Evolutionary conservation across 2,797 vertebrate species (phyloP), one percentile per base, ranked within the genome.

Genomic region (Monodelphis domestica): DNA sequence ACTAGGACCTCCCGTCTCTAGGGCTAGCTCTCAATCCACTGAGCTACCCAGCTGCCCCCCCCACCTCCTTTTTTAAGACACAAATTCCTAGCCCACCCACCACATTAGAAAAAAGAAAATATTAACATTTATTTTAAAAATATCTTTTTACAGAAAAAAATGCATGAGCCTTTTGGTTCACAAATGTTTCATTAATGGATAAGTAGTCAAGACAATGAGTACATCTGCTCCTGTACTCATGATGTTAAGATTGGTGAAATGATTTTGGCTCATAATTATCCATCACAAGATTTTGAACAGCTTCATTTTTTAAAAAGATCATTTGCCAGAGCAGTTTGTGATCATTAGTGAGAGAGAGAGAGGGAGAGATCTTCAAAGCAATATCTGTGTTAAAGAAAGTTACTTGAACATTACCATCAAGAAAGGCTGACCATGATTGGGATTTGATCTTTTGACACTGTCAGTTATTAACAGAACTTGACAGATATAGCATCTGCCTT

Each of bases 301-400:
- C 87, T 53, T 93, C 53, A 4, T 84, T 93, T 21, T 93, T 91
- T 53, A 45, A 90, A 93, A 92, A 96, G 78, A 94, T 89, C 91
- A 90, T 88, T 93, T 89, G n/a, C 12, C 84, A 70, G 84, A 95
- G 70, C 30, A 33, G 90, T 92, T 53, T 91, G 53, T 78, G 91
- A 63, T 88, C 57, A 52, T 94, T 87, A 92, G 89, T 33, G 90
- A 0, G 4, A 89, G 54, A 63, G 30, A 90, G 57, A 78, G 33
- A 33, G 55, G 2, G 55, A 87, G 29, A 91, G 63, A 92, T 84
- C 94, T 96, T 93, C 95, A 88, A 84, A 90, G 50, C 10, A 30
- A 30, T 53, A 89, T 57, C 38, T 78, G 88, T 89, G 70, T 28
- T 84, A 55, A 88, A 57, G 87, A 26, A n/a, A 87, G 55, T n/a